Conservation (phyloP, 2,113 vertebrate genomes). For the Cyanoderma ruficeps region DNA sequence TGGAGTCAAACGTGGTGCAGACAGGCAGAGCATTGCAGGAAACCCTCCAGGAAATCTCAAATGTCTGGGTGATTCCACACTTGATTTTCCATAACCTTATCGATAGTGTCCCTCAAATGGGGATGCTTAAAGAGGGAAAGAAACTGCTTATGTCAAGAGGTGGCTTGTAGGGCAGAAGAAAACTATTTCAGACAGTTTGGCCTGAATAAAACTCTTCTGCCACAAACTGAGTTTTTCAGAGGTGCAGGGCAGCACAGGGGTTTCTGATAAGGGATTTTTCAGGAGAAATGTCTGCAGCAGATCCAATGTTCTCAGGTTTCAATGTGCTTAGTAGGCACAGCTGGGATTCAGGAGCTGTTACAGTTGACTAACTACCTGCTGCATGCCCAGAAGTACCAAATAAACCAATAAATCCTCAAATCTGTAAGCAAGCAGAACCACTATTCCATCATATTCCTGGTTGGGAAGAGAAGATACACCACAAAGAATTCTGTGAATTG, state of each 20-base stretch:
- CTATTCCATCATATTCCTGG: not conserved
- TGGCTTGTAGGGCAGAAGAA: not conserved
- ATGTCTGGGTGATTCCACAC: conserved; percentile 11
- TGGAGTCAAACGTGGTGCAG: not conserved
- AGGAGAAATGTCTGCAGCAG: not conserved
- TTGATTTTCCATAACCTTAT: conserved; percentile 35
- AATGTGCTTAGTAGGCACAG: not conserved
- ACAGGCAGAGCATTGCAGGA: not conserved
- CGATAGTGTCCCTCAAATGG: not conserved
- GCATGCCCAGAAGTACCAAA: not conserved
- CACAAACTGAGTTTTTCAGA: not conserved
- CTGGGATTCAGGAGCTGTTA: not conserved
- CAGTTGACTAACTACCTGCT: not conserved
- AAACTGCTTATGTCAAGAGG: conserved; percentile 26
- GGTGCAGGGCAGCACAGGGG: not conserved
- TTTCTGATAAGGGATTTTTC: not conserved
- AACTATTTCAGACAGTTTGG: not conserved
- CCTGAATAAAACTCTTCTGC: not conserved
- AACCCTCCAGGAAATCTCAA: conserved; percentile 35
- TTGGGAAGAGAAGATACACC: not conserved
- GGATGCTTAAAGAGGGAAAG: not conserved
- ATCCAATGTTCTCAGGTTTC: not conserved
- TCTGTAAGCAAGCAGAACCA: not conserved
- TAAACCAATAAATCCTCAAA: not conserved
- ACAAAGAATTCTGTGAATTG: not conserved